phyloP scores from a whole-genome alignment of 2,113 vertebrate species.

The Pipa parva region DNA sequence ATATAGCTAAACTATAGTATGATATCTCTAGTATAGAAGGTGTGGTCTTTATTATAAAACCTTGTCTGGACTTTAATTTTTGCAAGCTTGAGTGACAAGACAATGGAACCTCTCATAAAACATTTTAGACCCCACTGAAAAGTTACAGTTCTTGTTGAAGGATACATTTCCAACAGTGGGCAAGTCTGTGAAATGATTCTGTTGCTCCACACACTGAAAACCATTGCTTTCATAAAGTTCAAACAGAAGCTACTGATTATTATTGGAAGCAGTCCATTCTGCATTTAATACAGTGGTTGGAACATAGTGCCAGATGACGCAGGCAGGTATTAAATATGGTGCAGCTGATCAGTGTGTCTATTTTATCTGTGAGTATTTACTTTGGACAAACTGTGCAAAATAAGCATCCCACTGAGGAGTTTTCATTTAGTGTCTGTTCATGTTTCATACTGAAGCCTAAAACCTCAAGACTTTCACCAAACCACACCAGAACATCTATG shows the following conservation, averaged over 20 bases:
- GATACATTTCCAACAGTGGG: background rate
- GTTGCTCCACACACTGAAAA: background rate
- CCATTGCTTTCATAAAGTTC: background rate
- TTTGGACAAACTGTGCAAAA: conserved; percentile 20
- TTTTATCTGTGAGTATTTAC: conserved; percentile 26
- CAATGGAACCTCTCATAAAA: background rate
- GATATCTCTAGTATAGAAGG: too few relatives aligned
- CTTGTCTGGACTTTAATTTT: too few relatives aligned
- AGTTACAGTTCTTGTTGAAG: background rate
- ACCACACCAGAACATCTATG: conserved; percentile 10
- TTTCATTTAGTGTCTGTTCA: background rate
- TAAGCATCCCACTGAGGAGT: conserved; percentile 12
- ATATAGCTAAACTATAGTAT: too few relatives aligned
- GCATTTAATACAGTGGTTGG: conserved; percentile 15
- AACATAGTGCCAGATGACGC: conserved; percentile 25
- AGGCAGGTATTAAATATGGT: conserved; percentile 25
- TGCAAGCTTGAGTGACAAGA: too few relatives aligned
- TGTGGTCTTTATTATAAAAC: too few relatives aligned
- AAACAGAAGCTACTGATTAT: conserved; percentile 11
- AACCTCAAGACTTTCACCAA: conserved; percentile 10
- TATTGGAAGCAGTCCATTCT: conserved; percentile 20
- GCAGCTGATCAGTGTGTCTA: conserved; percentile 24
- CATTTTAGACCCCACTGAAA: background rate
- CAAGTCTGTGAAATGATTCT: background rate
- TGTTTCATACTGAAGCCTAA: conserved; percentile 3